These are phyloP conservation scores for Delichon dasypus DNA, from an alignment of 2,797 vertebrate genomes.

Conservation along the genomic window DNA sequence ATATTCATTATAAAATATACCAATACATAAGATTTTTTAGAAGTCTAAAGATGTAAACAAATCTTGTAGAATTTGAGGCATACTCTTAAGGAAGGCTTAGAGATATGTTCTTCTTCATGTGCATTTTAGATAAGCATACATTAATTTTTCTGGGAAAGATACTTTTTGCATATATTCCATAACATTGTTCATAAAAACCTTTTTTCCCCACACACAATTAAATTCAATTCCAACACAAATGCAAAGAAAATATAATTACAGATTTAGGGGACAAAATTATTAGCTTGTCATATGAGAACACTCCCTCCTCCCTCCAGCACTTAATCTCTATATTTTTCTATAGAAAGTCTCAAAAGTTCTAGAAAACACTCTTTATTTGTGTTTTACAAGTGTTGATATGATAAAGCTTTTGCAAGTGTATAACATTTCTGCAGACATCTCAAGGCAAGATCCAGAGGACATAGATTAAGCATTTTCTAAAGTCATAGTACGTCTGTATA, in stretches of 20 bases:
- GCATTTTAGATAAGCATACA: not conserved
- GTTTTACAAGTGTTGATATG: not conserved
- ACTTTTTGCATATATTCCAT: not conserved
- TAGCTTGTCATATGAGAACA: not conserved
- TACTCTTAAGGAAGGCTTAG: not conserved
- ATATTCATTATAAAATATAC: not conserved
- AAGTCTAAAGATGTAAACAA: not conserved
- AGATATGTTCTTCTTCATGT: not conserved
- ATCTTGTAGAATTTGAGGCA: not conserved
- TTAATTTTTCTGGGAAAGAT: not conserved
- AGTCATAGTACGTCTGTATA: not conserved
- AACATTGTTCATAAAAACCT: not conserved
- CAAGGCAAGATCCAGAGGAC: not conserved
- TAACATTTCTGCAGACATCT: not conserved
- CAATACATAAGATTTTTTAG: not conserved
- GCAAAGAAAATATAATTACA: not conserved
- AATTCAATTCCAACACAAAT: not conserved
- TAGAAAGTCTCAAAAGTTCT: not conserved
- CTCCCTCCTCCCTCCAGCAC: not conserved
- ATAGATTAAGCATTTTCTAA: not conserved
- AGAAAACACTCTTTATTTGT: not conserved
- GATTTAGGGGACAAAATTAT: not conserved
- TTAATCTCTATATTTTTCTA: not conserved
- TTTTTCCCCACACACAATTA: not conserved
- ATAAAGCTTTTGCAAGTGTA: not conserved